phyloP scores from a whole-genome alignment of 35 echinoderm and acorn worm genomes.

The Holothuria glaberrima region DNA sequence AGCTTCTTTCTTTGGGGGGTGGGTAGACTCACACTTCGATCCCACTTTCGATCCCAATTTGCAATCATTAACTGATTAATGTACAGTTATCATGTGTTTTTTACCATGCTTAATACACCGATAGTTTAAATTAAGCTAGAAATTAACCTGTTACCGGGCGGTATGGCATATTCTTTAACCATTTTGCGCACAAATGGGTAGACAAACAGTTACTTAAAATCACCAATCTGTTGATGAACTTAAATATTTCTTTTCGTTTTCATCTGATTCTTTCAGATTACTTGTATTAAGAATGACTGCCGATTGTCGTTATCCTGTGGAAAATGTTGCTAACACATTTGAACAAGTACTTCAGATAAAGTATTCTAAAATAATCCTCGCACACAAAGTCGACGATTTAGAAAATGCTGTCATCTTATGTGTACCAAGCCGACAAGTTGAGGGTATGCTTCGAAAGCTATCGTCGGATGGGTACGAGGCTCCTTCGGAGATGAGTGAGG shows the following conservation, averaged over 20 bases:
- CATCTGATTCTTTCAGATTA: slow-evolving; percentile 59
- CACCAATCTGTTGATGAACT: background rate
- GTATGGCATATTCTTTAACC: too few relatives aligned
- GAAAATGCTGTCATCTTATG: slow-evolving; percentile 75
- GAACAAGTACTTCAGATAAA: slow-evolving; percentile 87
- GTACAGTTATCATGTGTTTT: too few relatives aligned
- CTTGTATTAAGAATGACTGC: slow-evolving; percentile 77
- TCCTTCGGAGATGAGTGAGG: slow-evolving; percentile 78
- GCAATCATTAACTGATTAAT: too few relatives aligned
- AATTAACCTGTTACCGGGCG: too few relatives aligned
- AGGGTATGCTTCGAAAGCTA: slow-evolving; percentile 74
- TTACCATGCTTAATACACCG: too few relatives aligned
- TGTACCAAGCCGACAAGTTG: slow-evolving; percentile 77
- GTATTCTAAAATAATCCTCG: slow-evolving; percentile 85
- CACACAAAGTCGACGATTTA: slow-evolving; percentile 81
- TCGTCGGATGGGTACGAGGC: slow-evolving; percentile 75
- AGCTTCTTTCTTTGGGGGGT: too few relatives aligned
- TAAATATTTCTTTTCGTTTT: background rate
- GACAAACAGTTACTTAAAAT: too few relatives aligned
- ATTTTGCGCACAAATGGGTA: too few relatives aligned
- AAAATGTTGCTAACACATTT: slow-evolving; percentile 79
- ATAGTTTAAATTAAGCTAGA: too few relatives aligned
- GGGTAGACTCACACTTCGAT: too few relatives aligned
- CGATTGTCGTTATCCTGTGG: slow-evolving; percentile 73
- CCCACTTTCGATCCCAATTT: too few relatives aligned